Conservation (phyloP, 2,113 vertebrate genomes). For the Aphelocoma coerulescens region DNA sequence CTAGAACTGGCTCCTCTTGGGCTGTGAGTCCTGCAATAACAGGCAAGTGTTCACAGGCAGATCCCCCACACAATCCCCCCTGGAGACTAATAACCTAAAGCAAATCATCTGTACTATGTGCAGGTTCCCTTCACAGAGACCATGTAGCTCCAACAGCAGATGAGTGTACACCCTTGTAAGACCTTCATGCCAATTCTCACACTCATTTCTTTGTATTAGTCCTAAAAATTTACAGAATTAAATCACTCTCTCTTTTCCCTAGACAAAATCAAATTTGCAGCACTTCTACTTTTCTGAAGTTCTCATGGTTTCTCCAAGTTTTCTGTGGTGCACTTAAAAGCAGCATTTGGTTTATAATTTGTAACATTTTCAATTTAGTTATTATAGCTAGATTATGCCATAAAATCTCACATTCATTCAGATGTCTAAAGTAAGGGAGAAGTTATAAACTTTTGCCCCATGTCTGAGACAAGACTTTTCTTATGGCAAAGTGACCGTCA, state of each 20-base stretch:
- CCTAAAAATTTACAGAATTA: not conserved
- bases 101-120: not conserved
- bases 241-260: not conserved
- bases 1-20: not conserved
- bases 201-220: not conserved
- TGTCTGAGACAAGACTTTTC: conserved; percentile 36
- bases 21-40: not conserved
- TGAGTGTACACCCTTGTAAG: not conserved
- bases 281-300: not conserved
- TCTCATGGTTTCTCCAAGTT: not conserved
- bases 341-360: not conserved
- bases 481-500: conserved; percentile 38
- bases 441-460: conserved; percentile 50
- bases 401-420: conserved; percentile 47
- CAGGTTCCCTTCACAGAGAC: not conserved
- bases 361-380: not conserved
- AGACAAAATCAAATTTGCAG: not conserved
- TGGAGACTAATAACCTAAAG: not conserved
- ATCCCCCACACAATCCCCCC: not conserved
- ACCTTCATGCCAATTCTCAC: not conserved
- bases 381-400: not conserved
- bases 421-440: conserved; percentile 14
- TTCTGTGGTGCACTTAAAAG: not conserved
- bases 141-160: not conserved
- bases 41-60: not conserved